phyloP scores from a whole-genome alignment of 2,888 invertebrate genomes.

The Campoplex capitator region DNA sequence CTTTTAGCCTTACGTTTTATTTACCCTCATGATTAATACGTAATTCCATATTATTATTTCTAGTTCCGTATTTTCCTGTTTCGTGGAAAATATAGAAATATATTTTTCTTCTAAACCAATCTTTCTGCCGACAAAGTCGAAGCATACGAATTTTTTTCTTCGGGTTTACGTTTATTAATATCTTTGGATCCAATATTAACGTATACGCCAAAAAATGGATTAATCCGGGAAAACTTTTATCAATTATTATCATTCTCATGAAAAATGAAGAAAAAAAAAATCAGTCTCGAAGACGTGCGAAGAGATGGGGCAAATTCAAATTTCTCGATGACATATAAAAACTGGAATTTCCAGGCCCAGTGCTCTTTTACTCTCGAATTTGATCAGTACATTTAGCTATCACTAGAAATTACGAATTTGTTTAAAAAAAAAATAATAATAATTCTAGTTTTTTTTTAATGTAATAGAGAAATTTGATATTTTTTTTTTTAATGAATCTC shows the following conservation, averaged over 20 bases:
- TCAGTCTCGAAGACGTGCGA: constrained; percentile 42
- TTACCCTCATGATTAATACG: constrained; percentile 7
- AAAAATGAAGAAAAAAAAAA: constrained; percentile 11
- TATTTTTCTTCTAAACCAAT: neutral
- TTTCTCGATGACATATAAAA: constrained; percentile 2
- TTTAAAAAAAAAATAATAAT: neutral
- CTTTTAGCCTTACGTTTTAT: neutral
- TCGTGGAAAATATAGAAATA: neutral
- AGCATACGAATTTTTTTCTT: constrained; percentile 17
- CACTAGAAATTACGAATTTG: neutral
- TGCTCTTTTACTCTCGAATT: neutral
- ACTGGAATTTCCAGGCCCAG: neutral
- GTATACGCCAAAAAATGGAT: constrained; percentile 16
- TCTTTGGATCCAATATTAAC: constrained; percentile 38
- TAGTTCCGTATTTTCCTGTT: neutral
- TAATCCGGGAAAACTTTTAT: constrained; percentile 47
- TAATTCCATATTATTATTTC: neutral
- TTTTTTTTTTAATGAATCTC: constrained; percentile 15
- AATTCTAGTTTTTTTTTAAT: neutral
- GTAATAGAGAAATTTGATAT: constrained; percentile 39
- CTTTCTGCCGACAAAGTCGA: neutral
- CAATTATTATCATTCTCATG: constrained; percentile 26
- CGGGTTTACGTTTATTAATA: constrained; percentile 26
- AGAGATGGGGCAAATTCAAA: constrained; percentile 16
- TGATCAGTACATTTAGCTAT: neutral